Evolutionary conservation across 2,113 vertebrate species (phyloP).

Genomic region (Bombycilla garrulus): DNA sequence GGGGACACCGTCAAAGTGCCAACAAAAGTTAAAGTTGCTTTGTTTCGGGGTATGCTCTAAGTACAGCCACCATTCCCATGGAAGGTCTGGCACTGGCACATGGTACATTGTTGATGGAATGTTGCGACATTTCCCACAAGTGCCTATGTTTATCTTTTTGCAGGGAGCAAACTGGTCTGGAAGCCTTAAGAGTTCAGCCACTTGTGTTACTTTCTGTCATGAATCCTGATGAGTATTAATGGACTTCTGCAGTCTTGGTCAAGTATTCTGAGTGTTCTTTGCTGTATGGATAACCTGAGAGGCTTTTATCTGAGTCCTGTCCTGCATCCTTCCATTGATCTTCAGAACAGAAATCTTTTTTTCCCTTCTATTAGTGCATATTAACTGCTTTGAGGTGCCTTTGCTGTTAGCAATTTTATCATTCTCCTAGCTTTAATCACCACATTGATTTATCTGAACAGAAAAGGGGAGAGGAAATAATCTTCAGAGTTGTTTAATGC

Average conservation of each 20-base stretch:
- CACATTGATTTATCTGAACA: neutral
- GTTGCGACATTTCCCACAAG: neutral
- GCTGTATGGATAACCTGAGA: neutral
- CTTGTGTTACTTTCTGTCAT: neutral
- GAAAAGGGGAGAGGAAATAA: neutral
- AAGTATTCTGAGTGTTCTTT: neutral
- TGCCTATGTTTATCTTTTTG: neutral
- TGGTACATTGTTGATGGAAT: neutral
- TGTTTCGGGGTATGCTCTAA: neutral
- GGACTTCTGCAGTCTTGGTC: neutral
- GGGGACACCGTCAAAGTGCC: accelerated
- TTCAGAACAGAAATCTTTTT: neutral
- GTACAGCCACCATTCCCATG: neutral
- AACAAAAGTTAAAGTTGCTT: neutral
- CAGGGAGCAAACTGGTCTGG: neutral
- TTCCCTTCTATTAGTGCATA: neutral
- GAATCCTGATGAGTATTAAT: neutral
- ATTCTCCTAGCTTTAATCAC: neutral
- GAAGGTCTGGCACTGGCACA: neutral
- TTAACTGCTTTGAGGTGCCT: neutral
- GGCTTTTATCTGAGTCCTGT: neutral
- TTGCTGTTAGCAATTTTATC: neutral
- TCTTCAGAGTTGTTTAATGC: neutral
- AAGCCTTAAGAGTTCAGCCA: neutral
- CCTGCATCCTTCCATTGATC: neutral